Evolutionary conservation across 2,888 invertebrate species (phyloP).

Genomic region (Temnothorax unifasciatus): DNA sequence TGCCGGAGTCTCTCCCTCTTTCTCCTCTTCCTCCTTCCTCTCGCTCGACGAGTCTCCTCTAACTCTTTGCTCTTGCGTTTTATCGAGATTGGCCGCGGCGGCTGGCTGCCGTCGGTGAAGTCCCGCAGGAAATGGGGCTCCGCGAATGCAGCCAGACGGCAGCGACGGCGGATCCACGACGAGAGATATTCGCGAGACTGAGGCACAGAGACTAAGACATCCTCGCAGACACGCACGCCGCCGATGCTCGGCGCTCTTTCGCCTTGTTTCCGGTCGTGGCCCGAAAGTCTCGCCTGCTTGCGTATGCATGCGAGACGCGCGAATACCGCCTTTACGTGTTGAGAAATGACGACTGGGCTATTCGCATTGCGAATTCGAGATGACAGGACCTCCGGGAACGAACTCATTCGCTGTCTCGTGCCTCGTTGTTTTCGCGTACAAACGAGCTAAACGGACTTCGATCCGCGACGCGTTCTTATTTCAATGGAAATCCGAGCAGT

Average conservation of each 20-base stretch:
- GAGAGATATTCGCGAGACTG: conserved; percentile 58
- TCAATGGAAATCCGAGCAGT: conserved; percentile 31
- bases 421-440: conserved; percentile 31
- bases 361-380: conserved; percentile 42
- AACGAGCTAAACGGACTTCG: conserved; percentile 38
- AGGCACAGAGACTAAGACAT: conserved; percentile 41
- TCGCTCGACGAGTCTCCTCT: conserved; percentile 57
- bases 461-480: conserved; percentile 42
- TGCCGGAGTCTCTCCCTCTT: conserved; percentile 42
- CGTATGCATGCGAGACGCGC: conserved; percentile 64
- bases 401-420: conserved; percentile 7
- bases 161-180: conserved; percentile 49
- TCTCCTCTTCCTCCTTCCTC: conserved; percentile 18
- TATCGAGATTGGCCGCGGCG: conserved; percentile 80
- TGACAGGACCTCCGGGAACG: conserved; percentile 23
- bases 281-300: conserved; percentile 43
- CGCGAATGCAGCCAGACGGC: conserved; percentile 70
- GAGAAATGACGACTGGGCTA: conserved; percentile 52
- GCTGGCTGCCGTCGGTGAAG: conserved; percentile 60
- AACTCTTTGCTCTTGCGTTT: conserved; percentile 75
- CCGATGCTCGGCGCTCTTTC: conserved; percentile 39
- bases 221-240: conserved; percentile 54
- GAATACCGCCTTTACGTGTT: conserved; percentile 51
- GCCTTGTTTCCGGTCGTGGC: conserved; percentile 29
- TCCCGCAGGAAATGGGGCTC: conserved; percentile 81